Base-by-base conservation (phyloP, 1,140 invertebrate species). In the Anadara kagoshimensis region DNA sequence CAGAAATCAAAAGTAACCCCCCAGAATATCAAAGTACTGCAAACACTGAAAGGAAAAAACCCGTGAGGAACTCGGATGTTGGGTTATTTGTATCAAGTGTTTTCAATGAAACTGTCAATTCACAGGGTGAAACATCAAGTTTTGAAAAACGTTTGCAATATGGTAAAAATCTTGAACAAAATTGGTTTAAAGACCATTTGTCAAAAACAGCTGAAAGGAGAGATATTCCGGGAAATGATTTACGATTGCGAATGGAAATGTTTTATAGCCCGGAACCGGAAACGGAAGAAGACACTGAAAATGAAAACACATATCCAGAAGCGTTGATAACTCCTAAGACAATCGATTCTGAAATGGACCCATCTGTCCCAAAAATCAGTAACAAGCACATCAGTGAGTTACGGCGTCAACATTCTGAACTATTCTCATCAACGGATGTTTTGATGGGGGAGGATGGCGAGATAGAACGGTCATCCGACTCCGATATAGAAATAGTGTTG, bases 131-230 rank as follows among this genome's bases (percentile, higher is more conserved):
- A 7, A 36, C 2, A 36, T 36, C 29, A 36, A 36, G 29, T 29
- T 65, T 59, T 59, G 70, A 65, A 43, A 73, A 58, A 22, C 51
- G 70, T 41, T 49, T 54, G 24, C 20, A 51, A 26, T 73, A 73
- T 59, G 63, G 70, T 7, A 73, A 57, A 73, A 73, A 73, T 56
- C 45, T 73, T 1, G 70, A 73, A 36, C 47, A 66, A 20, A 73
- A 73, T 20, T 73, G 70, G 70, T 73, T 63, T 36, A 59, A 45
- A 49, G 51, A 44, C 41, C 58, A 58, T 5, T 18, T 73, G 5
- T 22, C 22, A 49, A 53, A 69, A 36, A 14, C 45, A 16, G 51
- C 49, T 20, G 18, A 29, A 43, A 69, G 41, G 47, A 61, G 62
- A 62, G 29, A 36, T 2, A 36, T 36, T 36, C 7, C 29, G 29